Conservation (phyloP, 2,888 invertebrate species). For the Aspidiotus rigidus region DNA sequence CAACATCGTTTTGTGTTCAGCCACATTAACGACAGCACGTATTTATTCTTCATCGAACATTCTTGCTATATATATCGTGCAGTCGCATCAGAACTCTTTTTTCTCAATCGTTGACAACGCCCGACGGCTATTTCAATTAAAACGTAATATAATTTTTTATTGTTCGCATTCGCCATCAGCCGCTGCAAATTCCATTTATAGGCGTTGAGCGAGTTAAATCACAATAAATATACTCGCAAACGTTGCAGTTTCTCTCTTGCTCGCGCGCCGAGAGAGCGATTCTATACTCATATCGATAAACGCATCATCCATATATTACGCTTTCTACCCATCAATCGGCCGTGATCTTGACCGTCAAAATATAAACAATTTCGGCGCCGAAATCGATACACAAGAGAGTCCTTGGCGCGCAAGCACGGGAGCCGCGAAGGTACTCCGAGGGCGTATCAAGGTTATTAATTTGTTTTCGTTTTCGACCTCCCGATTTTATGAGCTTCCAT, state of each 20-base stretch:
- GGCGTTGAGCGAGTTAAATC: not conserved
- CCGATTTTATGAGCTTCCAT: not conserved
- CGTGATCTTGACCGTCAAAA: not conserved
- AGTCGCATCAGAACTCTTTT: no score
- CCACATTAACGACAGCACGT: no score
- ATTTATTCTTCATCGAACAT: no score
- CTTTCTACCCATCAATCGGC: not conserved
- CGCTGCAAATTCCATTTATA: not conserved
- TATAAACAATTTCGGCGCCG: not conserved
- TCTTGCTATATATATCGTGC: no score
- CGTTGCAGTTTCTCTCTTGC: no score
- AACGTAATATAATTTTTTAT: not conserved
- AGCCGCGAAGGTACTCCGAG: not conserved
- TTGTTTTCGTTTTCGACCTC: not conserved
- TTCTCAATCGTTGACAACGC: not conserved
- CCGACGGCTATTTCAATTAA: constrained; percentile 1
- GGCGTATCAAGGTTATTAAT: not conserved
- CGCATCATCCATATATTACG: not conserved
- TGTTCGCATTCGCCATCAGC: not conserved
- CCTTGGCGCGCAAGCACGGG: no score
- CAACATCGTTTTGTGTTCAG: no score
- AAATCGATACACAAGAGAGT: not conserved
- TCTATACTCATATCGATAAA: no score
- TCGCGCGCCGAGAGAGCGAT: no score
- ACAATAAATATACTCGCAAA: no score